A percentile compares a stretch with the other conserved stretches of the same genome.
These are phyloP conservation scores for Heteronetta atricapilla DNA, from an alignment of 2,113 vertebrate species.

Conservation along the genomic window DNA sequence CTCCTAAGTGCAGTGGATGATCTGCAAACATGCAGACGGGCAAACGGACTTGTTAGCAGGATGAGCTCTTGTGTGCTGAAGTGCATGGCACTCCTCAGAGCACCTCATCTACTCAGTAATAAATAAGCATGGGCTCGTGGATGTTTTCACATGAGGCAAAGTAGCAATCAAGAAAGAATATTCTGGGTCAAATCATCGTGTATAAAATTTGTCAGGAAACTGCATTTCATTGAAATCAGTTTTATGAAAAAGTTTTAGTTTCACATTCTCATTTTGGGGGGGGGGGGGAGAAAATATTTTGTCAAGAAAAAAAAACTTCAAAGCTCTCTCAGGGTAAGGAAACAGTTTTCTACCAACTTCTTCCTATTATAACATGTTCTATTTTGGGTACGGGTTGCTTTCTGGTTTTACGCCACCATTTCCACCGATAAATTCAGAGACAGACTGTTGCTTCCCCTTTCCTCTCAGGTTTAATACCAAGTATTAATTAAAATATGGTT, in stretches of 20 bases:
- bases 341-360: background rate
- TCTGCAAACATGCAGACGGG: background rate
- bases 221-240: background rate
- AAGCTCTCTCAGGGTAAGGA: background rate
- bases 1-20: background rate
- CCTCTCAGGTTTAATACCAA: slow-evolving; percentile 1
- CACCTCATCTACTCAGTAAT: background rate
- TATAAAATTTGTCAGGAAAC: background rate
- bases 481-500: slow-evolving; percentile 42
- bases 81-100: background rate
- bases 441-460: slow-evolving; percentile 10
- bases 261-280: background rate
- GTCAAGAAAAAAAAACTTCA: background rate
- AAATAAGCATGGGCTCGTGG: background rate
- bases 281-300: background rate
- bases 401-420: background rate
- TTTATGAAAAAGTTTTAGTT: background rate
- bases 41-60: background rate
- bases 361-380: background rate
- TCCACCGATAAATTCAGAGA: background rate
- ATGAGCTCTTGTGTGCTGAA: background rate
- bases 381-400: background rate
- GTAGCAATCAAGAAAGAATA: background rate
- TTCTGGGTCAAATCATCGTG: background rate
- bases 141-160: background rate